Evolutionary conservation across 2,113 vertebrate genomes (phyloP), one percentile per base, ranked within the genome.

Genomic region (Empidonax alnorum): DNA sequence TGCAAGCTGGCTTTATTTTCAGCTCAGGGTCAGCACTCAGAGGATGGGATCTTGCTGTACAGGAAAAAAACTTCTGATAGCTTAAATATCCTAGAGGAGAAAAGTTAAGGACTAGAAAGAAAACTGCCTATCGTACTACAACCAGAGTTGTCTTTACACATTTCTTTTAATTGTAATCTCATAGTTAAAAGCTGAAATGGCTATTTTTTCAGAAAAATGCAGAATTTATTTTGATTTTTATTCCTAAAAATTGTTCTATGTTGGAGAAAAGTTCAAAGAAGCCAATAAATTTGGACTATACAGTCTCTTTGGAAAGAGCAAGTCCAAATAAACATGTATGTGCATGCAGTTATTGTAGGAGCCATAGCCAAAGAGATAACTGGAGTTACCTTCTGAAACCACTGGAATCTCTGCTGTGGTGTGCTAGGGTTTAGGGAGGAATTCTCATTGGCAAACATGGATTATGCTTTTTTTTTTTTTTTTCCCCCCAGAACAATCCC

Each of bases 1-100:
- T 91, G 84, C 82, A 87, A 83, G 37, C 74, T 87, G 66, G 78
- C 53, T 93, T 95, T 87, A 82, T 93, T 95, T 94, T 79, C 84
- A 83, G 53, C 74, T 82, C 58, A 85, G 46, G 85, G 62, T 94
- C 78, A 90, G 85, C 58, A 65, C 44, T 85, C 62, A 58, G 66
- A 83, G 12, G 31, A 76, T 88, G 46, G 67, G 41, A 82, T 80
- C 79, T 83, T 88, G 33, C 41, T 85, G 23, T 46, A 83, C 18
- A 62, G 63, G 33, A 83, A 49, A 66, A 83, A 69, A 28, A 41
- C n/a, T 79, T 87, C 31, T 35, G n/a, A 74, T 42, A 71, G 33
- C 10, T 74, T 66, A 68, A 91, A 87, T 82, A 83, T 71, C 35
- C 41, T 73, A 73, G 24, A 41, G 35, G 12, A 81, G 59, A 75